phyloP scores from a whole-genome alignment of 2,113 vertebrate species.

The Fukomys damarensis region DNA sequence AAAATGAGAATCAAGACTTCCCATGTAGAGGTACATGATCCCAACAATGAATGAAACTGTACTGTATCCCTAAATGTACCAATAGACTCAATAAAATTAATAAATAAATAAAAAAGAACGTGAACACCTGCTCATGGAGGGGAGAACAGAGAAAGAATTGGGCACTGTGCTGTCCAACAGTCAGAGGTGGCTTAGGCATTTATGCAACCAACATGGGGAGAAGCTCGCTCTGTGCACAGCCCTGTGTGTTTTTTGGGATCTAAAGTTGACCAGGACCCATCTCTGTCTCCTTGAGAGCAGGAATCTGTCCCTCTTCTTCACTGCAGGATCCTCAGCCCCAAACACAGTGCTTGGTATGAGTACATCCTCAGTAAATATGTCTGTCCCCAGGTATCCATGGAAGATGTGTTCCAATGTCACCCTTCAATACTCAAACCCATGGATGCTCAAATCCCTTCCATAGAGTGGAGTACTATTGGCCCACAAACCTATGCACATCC shows the following conservation, averaged over 20 bases:
- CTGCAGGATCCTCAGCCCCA: background rate
- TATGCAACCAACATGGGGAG: fast-evolving
- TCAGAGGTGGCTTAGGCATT: background rate
- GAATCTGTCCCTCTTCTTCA: background rate
- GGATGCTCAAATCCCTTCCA: background rate
- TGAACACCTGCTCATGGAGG: background rate
- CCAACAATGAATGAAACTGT: too few relatives aligned
- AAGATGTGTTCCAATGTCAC: background rate
- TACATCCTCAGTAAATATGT: background rate
- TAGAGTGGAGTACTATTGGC: background rate
- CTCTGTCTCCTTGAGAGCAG: background rate
- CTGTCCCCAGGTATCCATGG: background rate
- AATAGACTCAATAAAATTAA: too few relatives aligned
- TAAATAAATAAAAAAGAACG: too few relatives aligned
- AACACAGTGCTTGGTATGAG: background rate
- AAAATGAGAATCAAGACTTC: too few relatives aligned
- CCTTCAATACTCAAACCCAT: background rate
- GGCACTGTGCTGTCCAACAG: background rate
- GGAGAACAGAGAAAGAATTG: background rate
- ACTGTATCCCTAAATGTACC: too few relatives aligned
- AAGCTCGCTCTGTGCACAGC: background rate
- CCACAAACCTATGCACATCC: background rate
- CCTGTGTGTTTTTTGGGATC: too few relatives aligned
- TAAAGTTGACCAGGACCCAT: too few relatives aligned
- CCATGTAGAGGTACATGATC: too few relatives aligned